Evolutionary conservation across 2,888 invertebrate genomes (phyloP), one percentile per base, ranked within the genome.

Genomic region (Temnothorax ravouxi): DNA sequence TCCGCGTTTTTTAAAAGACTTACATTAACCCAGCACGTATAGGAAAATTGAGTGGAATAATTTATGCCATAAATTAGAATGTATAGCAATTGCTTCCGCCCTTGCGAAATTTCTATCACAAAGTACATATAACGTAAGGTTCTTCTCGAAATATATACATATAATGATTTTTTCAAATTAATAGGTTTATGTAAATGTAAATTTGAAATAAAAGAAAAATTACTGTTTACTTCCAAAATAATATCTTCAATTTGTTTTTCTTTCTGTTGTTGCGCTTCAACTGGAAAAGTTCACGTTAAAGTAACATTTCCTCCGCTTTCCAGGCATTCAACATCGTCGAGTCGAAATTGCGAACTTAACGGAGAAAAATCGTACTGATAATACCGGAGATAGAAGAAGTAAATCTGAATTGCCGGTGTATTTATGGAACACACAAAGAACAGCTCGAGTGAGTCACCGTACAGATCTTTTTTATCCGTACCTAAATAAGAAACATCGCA

Each of bases 401-500:
- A 80, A 79, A 61, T 61, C 29, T 59, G 11, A 47, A 50, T 61
- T 59, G 59, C 11, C 29, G 21, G 11, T 47, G 9, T 67, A 15
- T 47, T 67, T 47, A 38, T 47, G 34, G 21, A 34, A 34, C 41
- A 9, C 41, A 9, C 15, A 5, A 9, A 34, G 3, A 18, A 47
- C 69, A 47, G 34, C 52, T 56, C 44, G 18, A 69, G 1, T 79
- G 54, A 29, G 41, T 66, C 66, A 25, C 29, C 25, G 34, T n/a
- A 8, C 9, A 52, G n/a, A 77, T 52, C 25, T 69, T 81, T 83
- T 72, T 77, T 18, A 47, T 44, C 13, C 25, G 18, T 29, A 3
- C 0, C 29, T 21, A 44, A 59, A 61, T 61, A 67, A 83, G 54
- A 71, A 41, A 64, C 79, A 52, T 52, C 64, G 61, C 72, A 71